phyloP scores from a whole-genome alignment of 1,140 invertebrate genomes.

The Eulimnadia texana region DNA sequence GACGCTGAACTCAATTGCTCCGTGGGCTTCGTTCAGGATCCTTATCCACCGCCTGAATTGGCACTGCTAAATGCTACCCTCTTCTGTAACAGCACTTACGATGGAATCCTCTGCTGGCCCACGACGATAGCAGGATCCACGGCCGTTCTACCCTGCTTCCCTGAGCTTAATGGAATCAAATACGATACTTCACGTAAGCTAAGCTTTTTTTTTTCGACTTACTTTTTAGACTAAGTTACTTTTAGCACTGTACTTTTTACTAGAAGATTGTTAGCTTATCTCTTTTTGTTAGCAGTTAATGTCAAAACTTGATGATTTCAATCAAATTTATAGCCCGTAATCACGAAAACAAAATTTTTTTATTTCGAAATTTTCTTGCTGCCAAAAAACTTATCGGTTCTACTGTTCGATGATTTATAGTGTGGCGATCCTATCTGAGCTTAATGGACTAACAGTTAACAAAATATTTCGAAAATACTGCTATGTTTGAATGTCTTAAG shows the following conservation, averaged over 20 bases:
- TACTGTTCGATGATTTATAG: no score
- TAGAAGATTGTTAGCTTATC: background rate
- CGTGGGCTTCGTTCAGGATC: background rate
- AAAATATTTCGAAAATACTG: no score
- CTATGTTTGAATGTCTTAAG: no score
- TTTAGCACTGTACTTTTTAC: background rate
- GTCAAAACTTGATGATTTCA: background rate
- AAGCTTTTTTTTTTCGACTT: slow-evolving; percentile 10
- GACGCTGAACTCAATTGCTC: slow-evolving; percentile 6
- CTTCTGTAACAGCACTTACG: slow-evolving; percentile 44
- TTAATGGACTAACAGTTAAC: no score
- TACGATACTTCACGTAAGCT: slow-evolving; percentile 47
- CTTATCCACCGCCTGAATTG: background rate
- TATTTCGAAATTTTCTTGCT: no score
- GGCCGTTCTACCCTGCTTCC: slow-evolving; percentile 52
- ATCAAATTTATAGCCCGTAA: slow-evolving; percentile 6
- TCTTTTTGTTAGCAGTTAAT: background rate
- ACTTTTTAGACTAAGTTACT: background rate
- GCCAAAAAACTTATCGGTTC: no score
- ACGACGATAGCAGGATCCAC: slow-evolving; percentile 43
- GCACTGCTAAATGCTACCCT: background rate
- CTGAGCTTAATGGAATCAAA: slow-evolving; percentile 53
- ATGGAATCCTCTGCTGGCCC: slow-evolving; percentile 64
- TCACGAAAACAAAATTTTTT: no score
- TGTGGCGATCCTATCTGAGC: no score